A percentile compares a stretch with the other conserved stretches of the same genome.
Evolutionary conservation across 2,797 vertebrate genomes (phyloP).

Genomic region (Fratercula arctica): DNA sequence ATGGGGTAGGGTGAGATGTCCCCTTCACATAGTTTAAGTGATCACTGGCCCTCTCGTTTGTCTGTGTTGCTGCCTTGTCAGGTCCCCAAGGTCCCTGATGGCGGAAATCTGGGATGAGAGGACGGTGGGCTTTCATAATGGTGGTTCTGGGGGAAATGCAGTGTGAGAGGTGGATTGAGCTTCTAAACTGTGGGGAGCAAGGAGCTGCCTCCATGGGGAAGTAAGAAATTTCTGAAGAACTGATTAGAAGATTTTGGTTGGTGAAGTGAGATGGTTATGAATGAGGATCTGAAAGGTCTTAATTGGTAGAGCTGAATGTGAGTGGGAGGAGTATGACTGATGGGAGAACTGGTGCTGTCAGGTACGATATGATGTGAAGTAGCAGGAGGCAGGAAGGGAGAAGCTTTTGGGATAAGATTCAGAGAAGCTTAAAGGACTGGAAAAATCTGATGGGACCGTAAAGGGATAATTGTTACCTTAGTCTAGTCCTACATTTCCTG

Average conservation of each 20-base stretch:
- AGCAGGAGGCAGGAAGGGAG: background rate
- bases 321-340: background rate
- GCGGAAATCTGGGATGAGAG: background rate
- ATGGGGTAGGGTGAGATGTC: background rate
- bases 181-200: background rate
- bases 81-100: background rate
- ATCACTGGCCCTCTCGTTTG: background rate
- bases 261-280: background rate
- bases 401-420: background rate
- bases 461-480: background rate
- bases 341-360: accelerated
- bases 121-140: accelerated
- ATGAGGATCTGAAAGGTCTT: background rate
- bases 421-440: background rate
- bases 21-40: background rate
- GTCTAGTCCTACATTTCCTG: background rate
- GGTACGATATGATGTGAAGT: background rate
- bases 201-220: background rate
- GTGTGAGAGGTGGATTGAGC: background rate
- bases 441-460: background rate
- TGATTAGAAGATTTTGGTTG: background rate
- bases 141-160: background rate
- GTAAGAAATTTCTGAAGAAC: background rate
- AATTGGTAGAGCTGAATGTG: background rate
- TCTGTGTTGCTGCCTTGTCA: background rate